phyloP scores from a whole-genome alignment of 2,888 invertebrate genomes.

The Synanthedon andrenaeformis region DNA sequence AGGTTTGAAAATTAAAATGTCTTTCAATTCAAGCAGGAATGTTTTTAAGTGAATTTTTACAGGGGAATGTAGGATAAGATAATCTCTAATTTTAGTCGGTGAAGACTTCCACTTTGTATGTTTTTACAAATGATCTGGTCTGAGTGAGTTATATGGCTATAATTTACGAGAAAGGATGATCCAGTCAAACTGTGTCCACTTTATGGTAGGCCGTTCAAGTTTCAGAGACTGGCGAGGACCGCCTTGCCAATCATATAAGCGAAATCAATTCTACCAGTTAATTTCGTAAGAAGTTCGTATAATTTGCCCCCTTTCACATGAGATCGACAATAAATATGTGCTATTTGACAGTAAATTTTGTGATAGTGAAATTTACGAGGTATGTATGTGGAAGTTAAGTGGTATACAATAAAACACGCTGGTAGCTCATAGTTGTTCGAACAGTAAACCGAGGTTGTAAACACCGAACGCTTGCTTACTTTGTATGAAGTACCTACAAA shows the following conservation, averaged over 20 bases:
- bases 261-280: too few species aligned
- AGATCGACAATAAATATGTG: constrained; percentile 3
- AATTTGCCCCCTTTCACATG: too few species aligned
- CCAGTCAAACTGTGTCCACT: too few species aligned
- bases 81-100: too few species aligned
- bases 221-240: too few species aligned
- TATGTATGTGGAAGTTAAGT: background rate
- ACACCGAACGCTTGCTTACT: background rate
- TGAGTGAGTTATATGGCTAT: too few species aligned
- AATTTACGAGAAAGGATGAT: too few species aligned
- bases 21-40: background rate
- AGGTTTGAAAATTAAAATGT: background rate
- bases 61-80: background rate
- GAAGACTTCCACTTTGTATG: too few species aligned
- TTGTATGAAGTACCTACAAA: background rate
- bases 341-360: constrained; percentile 3
- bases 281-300: too few species aligned
- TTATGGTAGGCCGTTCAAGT: too few species aligned
- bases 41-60: background rate
- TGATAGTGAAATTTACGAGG: background rate
- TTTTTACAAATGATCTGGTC: too few species aligned
- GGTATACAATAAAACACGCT: background rate
- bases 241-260: too few species aligned
- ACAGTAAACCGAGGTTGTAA: background rate
- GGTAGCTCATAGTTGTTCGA: background rate